Conservation (phyloP, 2,888 invertebrate species). For the Lysandra bellargus region DNA sequence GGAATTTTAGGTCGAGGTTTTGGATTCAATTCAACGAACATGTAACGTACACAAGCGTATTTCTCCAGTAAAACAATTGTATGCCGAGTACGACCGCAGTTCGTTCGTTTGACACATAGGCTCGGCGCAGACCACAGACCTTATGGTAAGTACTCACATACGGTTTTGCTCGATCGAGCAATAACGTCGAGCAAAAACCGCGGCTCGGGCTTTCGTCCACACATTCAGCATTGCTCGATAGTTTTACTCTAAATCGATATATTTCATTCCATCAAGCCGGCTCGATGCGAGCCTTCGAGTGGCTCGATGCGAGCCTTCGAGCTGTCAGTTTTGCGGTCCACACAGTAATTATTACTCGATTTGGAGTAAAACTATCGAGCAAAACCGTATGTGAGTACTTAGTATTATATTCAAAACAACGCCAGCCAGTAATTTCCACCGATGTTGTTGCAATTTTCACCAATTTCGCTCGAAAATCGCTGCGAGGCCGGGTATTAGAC, state of each 20-base stretch:
- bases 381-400: too few relatives aligned
- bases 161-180: too few relatives aligned
- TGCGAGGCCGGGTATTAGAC: slow-evolving; percentile 71
- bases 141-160: slow-evolving; percentile 37
- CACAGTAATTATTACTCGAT: too few relatives aligned
- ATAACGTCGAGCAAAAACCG: too few relatives aligned
- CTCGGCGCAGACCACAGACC: slow-evolving; percentile 50
- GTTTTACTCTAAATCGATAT: too few relatives aligned
- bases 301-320: too few relatives aligned
- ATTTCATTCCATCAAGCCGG: too few relatives aligned
- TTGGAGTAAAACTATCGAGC: too few relatives aligned
- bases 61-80: slow-evolving; percentile 19
- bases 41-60: slow-evolving; percentile 1
- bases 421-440: slow-evolving; percentile 73
- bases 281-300: too few relatives aligned
- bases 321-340: too few relatives aligned
- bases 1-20: background rate
- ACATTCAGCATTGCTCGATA: too few relatives aligned
- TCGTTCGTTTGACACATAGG: slow-evolving; percentile 43
- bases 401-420: slow-evolving; percentile 66
- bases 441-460: slow-evolving; percentile 77
- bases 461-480: slow-evolving; percentile 72
- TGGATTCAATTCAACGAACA: background rate
- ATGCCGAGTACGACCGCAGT: slow-evolving; percentile 43
- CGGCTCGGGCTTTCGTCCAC: too few relatives aligned